phyloP scores from a whole-genome alignment of 2,113 vertebrate species.

The Cyprinodon tularosa region DNA sequence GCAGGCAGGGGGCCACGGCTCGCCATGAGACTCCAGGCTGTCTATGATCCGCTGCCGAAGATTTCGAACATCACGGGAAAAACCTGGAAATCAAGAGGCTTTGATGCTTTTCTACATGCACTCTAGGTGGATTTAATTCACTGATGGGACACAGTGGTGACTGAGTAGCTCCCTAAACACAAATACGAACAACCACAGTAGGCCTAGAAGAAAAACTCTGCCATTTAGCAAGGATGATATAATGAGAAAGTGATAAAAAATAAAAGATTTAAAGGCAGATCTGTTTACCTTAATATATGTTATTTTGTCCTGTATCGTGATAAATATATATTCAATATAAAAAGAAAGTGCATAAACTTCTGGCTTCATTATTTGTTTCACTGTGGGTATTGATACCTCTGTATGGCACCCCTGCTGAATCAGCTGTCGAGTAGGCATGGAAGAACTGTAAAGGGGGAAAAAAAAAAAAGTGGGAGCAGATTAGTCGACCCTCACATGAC shows the following conservation, averaged over 20 bases:
- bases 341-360: not conserved
- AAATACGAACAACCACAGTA: not conserved
- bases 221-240: not conserved
- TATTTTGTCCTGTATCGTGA: not conserved
- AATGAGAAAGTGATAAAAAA: not conserved
- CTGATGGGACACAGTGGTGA: not conserved
- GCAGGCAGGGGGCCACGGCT: conserved; percentile 84
- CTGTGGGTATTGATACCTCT: conserved; percentile 70
- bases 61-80: conserved; percentile 41
- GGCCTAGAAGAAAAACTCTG: not conserved
- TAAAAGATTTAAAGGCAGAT: not conserved
- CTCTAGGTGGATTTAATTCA: not conserved
- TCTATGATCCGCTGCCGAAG: conserved; percentile 84
- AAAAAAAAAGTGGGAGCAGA: conserved; percentile 32
- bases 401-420: conserved; percentile 68
- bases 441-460: conserved; percentile 84
- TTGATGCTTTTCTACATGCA: not conserved
- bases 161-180: not conserved
- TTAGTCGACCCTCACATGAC: conserved; percentile 21
- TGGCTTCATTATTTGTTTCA: not conserved
- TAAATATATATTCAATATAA: not conserved
- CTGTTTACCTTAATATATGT: not conserved
- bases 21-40: conserved; percentile 79
- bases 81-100: conserved; percentile 36
- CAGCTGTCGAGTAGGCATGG: conserved; percentile 80